Percentiles rank a stretch among this genome's conserved stretches.
These are phyloP conservation scores for Bugulina stolonifera DNA, from an alignment of 2,888 invertebrate species.

Conservation along the genomic window DNA sequence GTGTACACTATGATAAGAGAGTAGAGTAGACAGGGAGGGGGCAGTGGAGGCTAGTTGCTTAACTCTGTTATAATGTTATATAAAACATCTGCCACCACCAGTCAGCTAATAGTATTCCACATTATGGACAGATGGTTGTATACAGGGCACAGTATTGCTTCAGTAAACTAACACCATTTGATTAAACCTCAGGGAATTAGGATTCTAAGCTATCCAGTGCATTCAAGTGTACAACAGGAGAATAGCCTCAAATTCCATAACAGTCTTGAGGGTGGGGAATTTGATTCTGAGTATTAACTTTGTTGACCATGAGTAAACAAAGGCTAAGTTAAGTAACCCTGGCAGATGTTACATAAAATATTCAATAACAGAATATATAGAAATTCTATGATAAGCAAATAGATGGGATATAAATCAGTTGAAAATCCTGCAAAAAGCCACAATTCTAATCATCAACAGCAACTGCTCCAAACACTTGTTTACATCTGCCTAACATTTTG, in stretches of 20 bases:
- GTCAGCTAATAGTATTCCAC: slow-evolving; percentile 10
- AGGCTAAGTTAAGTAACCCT: background rate
- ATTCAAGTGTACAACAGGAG: background rate
- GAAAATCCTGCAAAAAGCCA: too few species aligned
- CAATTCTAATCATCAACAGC: too few species aligned
- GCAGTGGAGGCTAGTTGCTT: background rate
- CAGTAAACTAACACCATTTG: background rate
- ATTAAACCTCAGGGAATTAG: background rate
- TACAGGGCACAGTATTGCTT: background rate
- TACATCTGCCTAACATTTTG: too few species aligned
- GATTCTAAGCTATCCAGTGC: background rate
- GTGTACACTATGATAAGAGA: background rate
- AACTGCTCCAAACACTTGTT: too few species aligned
- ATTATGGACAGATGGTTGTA: background rate
- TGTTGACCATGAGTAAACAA: too few species aligned
- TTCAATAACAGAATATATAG: background rate
- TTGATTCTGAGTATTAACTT: too few species aligned
- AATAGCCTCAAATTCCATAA: background rate
- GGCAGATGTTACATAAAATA: background rate
- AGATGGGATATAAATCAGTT: background rate
- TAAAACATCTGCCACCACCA: slow-evolving; percentile 10
- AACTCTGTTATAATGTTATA: slow-evolving; percentile 1
- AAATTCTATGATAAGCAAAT: background rate
- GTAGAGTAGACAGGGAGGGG: background rate
- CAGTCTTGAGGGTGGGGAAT: background rate